These are phyloP conservation scores for Thelaira solivaga DNA, from an alignment of 2,888 invertebrate genomes.

Conservation along the genomic window DNA sequence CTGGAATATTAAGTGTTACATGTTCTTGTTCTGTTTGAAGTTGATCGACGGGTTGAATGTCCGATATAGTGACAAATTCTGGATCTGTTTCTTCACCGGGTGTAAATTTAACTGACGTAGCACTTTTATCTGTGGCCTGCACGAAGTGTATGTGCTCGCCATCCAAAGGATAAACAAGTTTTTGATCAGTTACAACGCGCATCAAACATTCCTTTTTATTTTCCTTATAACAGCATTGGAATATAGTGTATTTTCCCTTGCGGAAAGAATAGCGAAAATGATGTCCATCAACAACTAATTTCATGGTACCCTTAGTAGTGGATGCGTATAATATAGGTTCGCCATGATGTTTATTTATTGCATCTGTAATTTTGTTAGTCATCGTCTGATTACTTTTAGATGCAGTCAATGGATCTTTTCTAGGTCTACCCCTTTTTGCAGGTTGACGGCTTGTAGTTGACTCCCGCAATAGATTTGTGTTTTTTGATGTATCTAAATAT, in stretches of 20 bases:
- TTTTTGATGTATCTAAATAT: neutral
- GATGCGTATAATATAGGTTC: conserved; percentile 72
- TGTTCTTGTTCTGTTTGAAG: conserved; percentile 37
- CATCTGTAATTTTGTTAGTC: conserved; percentile 68
- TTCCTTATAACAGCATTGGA: conserved; percentile 75
- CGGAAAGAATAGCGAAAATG: conserved; percentile 74
- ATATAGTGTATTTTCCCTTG: conserved; percentile 72
- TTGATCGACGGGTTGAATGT: conserved; percentile 53
- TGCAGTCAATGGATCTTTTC: conserved; percentile 28
- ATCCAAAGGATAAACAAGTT: conserved; percentile 72
- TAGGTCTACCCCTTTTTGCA: conserved; percentile 64
- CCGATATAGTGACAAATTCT: conserved; percentile 21
- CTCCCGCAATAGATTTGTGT: neutral
- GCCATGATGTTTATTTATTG: conserved; percentile 64
- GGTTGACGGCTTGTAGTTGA: conserved; percentile 4
- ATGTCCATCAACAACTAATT: conserved; percentile 73
- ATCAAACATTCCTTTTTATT: conserved; percentile 73
- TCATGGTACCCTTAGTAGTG: conserved; percentile 76
- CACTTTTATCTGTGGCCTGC: conserved; percentile 74
- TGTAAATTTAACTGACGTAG: conserved; percentile 71
- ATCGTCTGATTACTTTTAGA: conserved; percentile 60
- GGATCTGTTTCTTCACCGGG: conserved; percentile 64
- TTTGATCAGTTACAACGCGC: conserved; percentile 73
- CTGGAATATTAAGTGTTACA: conserved; percentile 32
- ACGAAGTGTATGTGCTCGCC: conserved; percentile 74